These are phyloP conservation scores for Streptopelia turtur DNA, from an alignment of 2,797 vertebrate species.

Conservation along the genomic window DNA sequence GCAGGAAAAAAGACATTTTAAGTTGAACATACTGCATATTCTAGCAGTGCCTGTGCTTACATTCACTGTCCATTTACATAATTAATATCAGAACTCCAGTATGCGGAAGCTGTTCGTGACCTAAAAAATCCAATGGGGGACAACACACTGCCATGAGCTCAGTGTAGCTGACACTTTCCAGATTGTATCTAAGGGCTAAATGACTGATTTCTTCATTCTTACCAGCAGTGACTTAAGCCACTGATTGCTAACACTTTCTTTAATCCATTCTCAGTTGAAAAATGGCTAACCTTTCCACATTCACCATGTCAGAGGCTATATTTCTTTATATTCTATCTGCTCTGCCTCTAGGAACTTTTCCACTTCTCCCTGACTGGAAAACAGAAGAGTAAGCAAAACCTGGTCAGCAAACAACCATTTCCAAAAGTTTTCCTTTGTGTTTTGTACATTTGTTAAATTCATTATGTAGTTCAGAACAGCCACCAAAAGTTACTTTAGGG, in stretches of 20 bases:
- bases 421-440: neutral
- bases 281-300: neutral
- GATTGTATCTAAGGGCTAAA: neutral
- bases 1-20: neutral
- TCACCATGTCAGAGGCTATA: accelerated
- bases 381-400: neutral
- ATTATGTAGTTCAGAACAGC: neutral
- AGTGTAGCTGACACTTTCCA: neutral
- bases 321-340: neutral
- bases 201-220: neutral
- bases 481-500: neutral
- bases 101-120: neutral
- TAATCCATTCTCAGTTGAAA: neutral
- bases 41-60: neutral
- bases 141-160: neutral
- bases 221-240: neutral
- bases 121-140: neutral
- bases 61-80: neutral
- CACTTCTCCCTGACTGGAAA: neutral
- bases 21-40: neutral
- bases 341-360: neutral
- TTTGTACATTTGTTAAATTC: neutral
- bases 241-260: neutral
- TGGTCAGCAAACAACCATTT: neutral
- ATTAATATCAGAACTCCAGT: neutral